Conservation (phyloP, 2,888 invertebrate species). For the Lamellibrachia satsuma region DNA sequence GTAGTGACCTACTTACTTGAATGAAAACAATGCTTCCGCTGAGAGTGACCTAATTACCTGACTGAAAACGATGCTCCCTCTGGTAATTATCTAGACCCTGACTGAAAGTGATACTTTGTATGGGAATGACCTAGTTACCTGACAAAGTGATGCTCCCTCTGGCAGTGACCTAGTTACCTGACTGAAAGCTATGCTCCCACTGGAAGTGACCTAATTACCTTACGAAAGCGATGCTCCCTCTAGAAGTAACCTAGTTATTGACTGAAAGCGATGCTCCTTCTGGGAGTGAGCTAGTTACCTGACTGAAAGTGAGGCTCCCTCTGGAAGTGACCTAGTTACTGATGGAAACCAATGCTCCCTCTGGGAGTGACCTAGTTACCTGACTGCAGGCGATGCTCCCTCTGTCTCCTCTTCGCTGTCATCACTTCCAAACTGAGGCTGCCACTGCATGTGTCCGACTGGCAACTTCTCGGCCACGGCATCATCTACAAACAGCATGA, state of each 20-base stretch:
- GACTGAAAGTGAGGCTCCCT: background rate
- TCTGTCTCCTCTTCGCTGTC: background rate
- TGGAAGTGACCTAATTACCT: no score
- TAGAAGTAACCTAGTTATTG: no score
- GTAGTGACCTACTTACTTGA: no score
- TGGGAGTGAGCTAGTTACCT: background rate
- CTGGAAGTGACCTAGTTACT: background rate
- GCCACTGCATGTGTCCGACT: background rate
- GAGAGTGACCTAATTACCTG: background rate
- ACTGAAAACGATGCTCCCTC: background rate
- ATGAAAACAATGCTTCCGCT: no score
- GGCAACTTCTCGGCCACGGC: background rate
- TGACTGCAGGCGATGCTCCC: background rate
- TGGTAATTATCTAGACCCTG: no score
- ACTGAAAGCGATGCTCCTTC: background rate
- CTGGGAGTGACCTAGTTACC: background rate
- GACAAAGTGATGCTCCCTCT: no score
- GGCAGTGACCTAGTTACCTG: background rate
- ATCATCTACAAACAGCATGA: background rate
- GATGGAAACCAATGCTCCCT: background rate
- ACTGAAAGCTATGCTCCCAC: no score
- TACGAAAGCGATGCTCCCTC: no score
- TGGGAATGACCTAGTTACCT: background rate
- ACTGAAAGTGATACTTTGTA: no score
- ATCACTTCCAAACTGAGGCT: constrained; percentile 11